These are phyloP conservation scores for Acipenser transmontanus DNA, from an alignment of 2,797 vertebrate genomes.

Conservation along the genomic window DNA sequence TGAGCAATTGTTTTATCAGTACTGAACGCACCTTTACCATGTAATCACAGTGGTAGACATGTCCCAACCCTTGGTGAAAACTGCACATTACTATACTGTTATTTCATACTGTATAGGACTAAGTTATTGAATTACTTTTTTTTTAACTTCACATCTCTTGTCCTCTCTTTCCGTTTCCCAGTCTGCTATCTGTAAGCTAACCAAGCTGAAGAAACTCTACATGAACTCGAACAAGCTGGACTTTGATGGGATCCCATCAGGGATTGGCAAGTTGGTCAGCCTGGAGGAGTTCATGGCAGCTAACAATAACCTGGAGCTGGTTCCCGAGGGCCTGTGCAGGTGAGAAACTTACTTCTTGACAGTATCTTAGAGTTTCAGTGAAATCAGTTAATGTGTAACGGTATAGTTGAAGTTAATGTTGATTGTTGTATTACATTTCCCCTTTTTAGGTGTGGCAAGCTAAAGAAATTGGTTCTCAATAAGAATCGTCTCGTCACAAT, in stretches of 20 bases:
- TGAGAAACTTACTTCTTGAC: slow-evolving; percentile 28
- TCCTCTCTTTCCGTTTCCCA: slow-evolving; percentile 34
- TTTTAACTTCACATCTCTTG: not conserved
- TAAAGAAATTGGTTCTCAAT: slow-evolving; percentile 90
- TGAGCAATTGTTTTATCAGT: no score
- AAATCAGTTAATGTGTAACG: no score
- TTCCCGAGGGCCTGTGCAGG: slow-evolving; percentile 96
- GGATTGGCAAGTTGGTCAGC: slow-evolving; percentile 81
- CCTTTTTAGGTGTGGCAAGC: slow-evolving; percentile 74
- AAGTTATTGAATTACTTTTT: not conserved
- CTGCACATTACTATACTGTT: no score
- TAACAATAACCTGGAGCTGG: slow-evolving; percentile 93
- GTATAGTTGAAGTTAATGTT: not conserved
- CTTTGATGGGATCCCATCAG: slow-evolving; percentile 90
- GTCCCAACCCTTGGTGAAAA: no score
- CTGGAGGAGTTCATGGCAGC: slow-evolving; percentile 95
- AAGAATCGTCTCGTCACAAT: slow-evolving; percentile 93
- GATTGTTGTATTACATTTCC: no score
- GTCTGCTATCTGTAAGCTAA: slow-evolving; percentile 91
- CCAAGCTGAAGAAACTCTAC: slow-evolving; percentile 91
- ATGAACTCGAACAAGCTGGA: slow-evolving; percentile 94
- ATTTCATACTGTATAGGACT: no score
- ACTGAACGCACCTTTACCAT: no score
- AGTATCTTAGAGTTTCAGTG: not conserved
- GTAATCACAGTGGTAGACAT: no score